phyloP scores from a whole-genome alignment of 2,888 invertebrate species.

The Macaria notata region DNA sequence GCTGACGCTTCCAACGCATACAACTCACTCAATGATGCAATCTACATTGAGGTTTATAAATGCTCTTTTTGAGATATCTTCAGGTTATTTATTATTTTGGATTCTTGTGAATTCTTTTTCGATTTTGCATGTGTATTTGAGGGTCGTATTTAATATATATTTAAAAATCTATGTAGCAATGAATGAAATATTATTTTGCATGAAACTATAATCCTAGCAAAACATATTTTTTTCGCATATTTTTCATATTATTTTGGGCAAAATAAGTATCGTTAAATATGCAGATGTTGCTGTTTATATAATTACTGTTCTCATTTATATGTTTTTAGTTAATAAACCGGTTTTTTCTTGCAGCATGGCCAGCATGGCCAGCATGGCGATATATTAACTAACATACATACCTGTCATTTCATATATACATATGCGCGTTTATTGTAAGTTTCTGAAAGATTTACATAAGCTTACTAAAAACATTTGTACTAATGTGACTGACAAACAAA shows the following conservation, averaged over 20 bases:
- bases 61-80: no score
- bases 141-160: neutral
- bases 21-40: no score
- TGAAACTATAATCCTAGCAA: constrained; percentile 4
- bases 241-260: neutral
- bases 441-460: constrained; percentile 30
- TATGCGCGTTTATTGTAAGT: constrained; percentile 3
- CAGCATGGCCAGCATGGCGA: no score
- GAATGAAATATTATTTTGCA: constrained; percentile 3
- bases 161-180: neutral
- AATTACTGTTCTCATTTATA: constrained; percentile 13
- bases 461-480: constrained; percentile 16
- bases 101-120: no score
- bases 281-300: neutral
- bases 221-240: constrained; percentile 3
- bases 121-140: constrained; percentile 1
- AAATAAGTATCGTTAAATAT: no score
- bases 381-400: constrained; percentile 39
- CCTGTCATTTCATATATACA: constrained; percentile 23
- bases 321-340: constrained; percentile 26
- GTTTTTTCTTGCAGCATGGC: constrained; percentile 58
- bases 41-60: no score
- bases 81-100: no score
- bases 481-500: no score
- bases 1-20: no score